Base-by-base conservation (phyloP, 1,140 invertebrate species). In the Formica exsecta region DNA sequence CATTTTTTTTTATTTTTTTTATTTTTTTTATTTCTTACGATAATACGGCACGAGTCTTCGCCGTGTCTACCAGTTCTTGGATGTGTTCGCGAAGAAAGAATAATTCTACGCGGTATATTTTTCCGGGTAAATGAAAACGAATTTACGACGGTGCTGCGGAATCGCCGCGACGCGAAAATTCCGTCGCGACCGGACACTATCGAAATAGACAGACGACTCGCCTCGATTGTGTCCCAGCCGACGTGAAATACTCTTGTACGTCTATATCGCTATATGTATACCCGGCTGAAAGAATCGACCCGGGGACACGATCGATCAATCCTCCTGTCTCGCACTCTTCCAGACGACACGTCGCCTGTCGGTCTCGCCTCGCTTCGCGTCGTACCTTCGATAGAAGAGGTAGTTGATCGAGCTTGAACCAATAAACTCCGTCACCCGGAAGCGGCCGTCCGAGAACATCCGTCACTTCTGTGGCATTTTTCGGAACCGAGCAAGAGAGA, bases 401-500 rank as follows among this genome's bases (percentile, higher is more conserved):
- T 9, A 19, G 29, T 36, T 51, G 76, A 41, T 70, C n/a, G 64
- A 64, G 6, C 44, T 38, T 22, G 48, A 16, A 16, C 48, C 48
- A 38, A 80, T 70, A 57, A 80, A 73, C 59, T 32, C 36, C 38
- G 19, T 59, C 36, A 2, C 36, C 48, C 51, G 51, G 48, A 70
- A 81, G 13, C 44, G 48, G 5, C 5, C 4, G 4, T 8, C 61
- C 76, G 44, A 8, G 62, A 77, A 16, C 13, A n/a, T 25, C 13
- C 38, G 61, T 68, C 65, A 41, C 65, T 51, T 48, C 16, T 16
- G 36, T 25, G 32, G 9, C 62, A 65, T 48, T 64, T 51, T 51
- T 68, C 25, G 64, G 6, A 51, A 29, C 22, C 13, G 44, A 16
- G 13, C 41, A 41, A 41, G 41, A 59, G n/a, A 59, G n/a, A 41